phyloP scores from a whole-genome alignment of 1,140 invertebrate genomes.

The Drosophila melanica region DNA sequence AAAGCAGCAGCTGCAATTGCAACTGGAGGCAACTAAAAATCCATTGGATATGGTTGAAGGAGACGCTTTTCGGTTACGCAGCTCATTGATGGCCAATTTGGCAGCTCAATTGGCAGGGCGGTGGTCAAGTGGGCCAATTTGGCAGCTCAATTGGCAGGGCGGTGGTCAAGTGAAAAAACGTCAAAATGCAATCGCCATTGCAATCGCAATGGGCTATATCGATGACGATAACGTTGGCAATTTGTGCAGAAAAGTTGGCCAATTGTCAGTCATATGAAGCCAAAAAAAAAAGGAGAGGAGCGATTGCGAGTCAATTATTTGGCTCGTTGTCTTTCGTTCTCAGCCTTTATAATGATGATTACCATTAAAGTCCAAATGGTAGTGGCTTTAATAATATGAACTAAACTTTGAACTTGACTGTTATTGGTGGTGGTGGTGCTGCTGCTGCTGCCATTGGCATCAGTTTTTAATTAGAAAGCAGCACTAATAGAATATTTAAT shows the following conservation, averaged over 20 bases:
- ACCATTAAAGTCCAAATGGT: slow-evolving; percentile 59
- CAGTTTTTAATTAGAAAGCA: slow-evolving; percentile 74
- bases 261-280: slow-evolving; percentile 29
- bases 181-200: slow-evolving; percentile 31
- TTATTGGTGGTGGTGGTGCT: slow-evolving; percentile 21
- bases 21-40: neutral
- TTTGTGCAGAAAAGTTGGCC: slow-evolving; percentile 56
- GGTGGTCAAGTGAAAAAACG: slow-evolving; percentile 36
- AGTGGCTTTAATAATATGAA: slow-evolving; percentile 56
- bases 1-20: slow-evolving; percentile 9
- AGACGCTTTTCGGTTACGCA: slow-evolving; percentile 13
- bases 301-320: slow-evolving; percentile 32
- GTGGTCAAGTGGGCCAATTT: slow-evolving; percentile 71
- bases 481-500: slow-evolving; percentile 81
- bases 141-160: slow-evolving; percentile 64
- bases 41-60: slow-evolving; percentile 1
- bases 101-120: slow-evolving; percentile 66
- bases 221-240: slow-evolving; percentile 53
- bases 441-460: slow-evolving; percentile 45
- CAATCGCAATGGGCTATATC: slow-evolving; percentile 55
- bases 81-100: slow-evolving; percentile 72
- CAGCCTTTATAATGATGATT: slow-evolving; percentile 41
- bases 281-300: neutral
- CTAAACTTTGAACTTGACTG: slow-evolving; percentile 47
- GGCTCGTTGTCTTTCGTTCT: slow-evolving; percentile 19